A percentile compares a stretch with the other conserved stretches of the same genome.
phyloP scores from a whole-genome alignment of 2,888 invertebrate genomes.

The Mesodorylaimus sp. region DNA sequence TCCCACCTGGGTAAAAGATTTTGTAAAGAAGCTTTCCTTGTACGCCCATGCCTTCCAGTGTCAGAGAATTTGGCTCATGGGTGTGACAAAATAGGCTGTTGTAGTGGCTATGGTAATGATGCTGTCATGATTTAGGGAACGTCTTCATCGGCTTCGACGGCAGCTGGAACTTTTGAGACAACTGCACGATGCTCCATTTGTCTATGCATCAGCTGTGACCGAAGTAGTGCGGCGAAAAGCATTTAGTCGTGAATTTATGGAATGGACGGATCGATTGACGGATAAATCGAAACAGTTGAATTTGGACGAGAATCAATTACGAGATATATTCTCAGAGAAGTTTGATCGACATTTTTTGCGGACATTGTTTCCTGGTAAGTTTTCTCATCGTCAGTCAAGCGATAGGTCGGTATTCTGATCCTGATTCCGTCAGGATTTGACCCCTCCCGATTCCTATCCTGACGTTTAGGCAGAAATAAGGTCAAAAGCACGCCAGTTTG shows the following conservation, averaged over 20 bases:
- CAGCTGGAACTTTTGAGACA: slow-evolving; percentile 10
- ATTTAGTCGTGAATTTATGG: slow-evolving; percentile 7
- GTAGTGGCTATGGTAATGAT: too few species aligned
- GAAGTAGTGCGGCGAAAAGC: slow-evolving; percentile 10
- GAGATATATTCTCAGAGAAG: not conserved
- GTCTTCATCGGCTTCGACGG: not conserved
- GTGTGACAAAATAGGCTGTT: too few species aligned
- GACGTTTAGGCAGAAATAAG: too few species aligned
- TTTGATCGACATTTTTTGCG: slow-evolving; percentile 10
- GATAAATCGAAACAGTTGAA: slow-evolving; percentile 1
- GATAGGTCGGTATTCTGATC: too few species aligned
- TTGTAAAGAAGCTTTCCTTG: too few species aligned
- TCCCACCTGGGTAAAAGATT: too few species aligned
- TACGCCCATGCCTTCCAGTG: too few species aligned
- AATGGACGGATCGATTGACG: slow-evolving; percentile 6
- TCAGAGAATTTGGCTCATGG: too few species aligned
- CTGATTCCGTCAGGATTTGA: too few species aligned
- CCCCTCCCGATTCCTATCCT: too few species aligned
- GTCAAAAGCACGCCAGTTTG: too few species aligned
- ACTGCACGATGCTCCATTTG: slow-evolving; percentile 11
- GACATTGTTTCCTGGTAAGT: slow-evolving; percentile 9
- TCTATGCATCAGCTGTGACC: slow-evolving; percentile 6
- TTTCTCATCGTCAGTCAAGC: too few species aligned
- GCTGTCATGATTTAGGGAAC: slow-evolving; percentile 8
- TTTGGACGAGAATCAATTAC: slow-evolving; percentile 5